Evolutionary conservation across 2,888 invertebrate species (phyloP), one percentile per base, ranked within the genome.

Genomic region (Xiphydria camelus): DNA sequence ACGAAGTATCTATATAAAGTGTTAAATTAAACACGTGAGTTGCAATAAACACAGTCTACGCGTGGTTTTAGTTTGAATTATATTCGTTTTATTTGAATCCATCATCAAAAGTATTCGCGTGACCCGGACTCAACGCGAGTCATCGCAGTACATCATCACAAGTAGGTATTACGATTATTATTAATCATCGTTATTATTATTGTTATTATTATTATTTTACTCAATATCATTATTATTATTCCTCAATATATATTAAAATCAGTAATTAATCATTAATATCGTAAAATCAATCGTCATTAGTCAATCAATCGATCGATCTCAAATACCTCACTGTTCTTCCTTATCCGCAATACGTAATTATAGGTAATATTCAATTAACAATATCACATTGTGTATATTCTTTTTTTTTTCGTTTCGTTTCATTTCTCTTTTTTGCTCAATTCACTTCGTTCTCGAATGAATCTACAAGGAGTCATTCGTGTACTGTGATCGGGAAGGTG

Each of bases 71-170:
- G 63, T 73, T 71, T 75, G 62, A 73, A 69, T 73, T 72, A 73
- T 70, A 75, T 72, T 64, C 65, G 65, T 75, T 73, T 75, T 75
- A 75, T 74, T 75, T 70, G 65, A 73, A 71, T 72, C 64, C 69
- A 73, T 72, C 70, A 70, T 73, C 70, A 72, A 73, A 68, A 70
- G 69, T 62, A 68, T 66, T 70, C 68, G 67, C 69, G 69, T 71
- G 72, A 74, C 73, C 68, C 73, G 71, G 63, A 68, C 66, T 71
- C 61, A 68, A 67, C 62, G 67, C 72, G 67, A 72, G 71, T 73
- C 72, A 71, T 66, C 70, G 72, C 68, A 64, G 51, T 74, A 74
- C 73, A 74, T 68, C 61, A 66, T 73, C 73, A 73, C 70, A 73
- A 73, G 64, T 72, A 72, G 62, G 64, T 57, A 70, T 70, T 72